Base-by-base conservation (phyloP, 2,113 vertebrate genomes). In the Onychostoma macrolepis region DNA sequence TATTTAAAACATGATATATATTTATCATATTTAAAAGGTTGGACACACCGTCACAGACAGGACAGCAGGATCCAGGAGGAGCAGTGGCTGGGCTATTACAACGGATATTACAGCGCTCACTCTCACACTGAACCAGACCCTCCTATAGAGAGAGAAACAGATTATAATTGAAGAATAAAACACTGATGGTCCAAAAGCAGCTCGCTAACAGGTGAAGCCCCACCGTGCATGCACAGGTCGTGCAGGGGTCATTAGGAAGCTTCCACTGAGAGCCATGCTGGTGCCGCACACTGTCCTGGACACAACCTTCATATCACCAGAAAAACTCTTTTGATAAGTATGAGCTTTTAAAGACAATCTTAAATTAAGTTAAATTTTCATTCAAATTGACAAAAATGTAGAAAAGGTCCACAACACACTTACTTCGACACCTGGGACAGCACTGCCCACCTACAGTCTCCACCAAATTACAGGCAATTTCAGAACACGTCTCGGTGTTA, bases 21-120 rank as follows among this genome's bases (percentile, higher is more conserved):
- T 7, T 0, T 43, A 43, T 19, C 26, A 8, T 19, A 5, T 53
- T 78, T 24, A 4, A 58, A 79, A 38, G 26, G 1, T 43, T 89
- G 26, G 19, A 90, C 93, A 85, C 74, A 95, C 95, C 93, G 10
- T 94, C 83, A 91, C 94, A 96, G 78, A 93, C 89, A 9, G 94
- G 93, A 86, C 95, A 95, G 89, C 94, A 95, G 85, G 85, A 65
- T 19, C 91, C 88, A 6, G 90, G 87, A 6, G 80, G 80, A 45
- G 94, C 91, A 84, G 91, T 71, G 33, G 91, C 0, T 19, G 94
- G 94, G 84, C 92, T 90, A 41, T 71, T 84, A 90, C 95, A 95
- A 6, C 76, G 79, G 2, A 88, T 86, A 50, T 87, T 61, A 79
- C 95, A 96, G 4, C 1, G 83, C 80, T 94, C 91, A 72, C 65